A percentile compares a stretch with the other conserved stretches of the same genome.
These are phyloP conservation scores for Lepidotrigona ventralis DNA, from an alignment of 1,140 invertebrate species.

Conservation along the genomic window DNA sequence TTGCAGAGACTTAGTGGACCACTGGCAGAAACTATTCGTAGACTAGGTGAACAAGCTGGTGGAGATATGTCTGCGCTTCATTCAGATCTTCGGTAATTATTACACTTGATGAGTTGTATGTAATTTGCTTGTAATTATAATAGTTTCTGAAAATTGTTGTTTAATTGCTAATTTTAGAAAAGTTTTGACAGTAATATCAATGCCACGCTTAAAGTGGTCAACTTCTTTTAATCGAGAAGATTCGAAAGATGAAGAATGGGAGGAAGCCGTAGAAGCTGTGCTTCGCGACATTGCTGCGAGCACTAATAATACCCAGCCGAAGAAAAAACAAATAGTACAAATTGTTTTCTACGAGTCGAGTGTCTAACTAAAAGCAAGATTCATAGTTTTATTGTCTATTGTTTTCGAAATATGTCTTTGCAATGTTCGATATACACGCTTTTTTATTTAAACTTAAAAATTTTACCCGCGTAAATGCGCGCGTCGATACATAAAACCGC, in stretches of 20 bases:
- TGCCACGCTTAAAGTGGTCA: constrained; percentile 73
- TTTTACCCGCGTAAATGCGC: constrained; percentile 20
- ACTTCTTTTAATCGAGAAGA: constrained; percentile 59
- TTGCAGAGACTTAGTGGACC: constrained; percentile 89
- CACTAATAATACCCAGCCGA: constrained; percentile 76
- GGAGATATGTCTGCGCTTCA: constrained; percentile 86
- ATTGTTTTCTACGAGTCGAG: constrained; percentile 89
- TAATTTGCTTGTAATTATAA: background rate
- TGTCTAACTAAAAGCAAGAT: constrained; percentile 56
- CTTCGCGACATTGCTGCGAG: constrained; percentile 84
- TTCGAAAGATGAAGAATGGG: constrained; percentile 82
- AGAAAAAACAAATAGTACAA: constrained; percentile 86
- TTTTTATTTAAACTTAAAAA: background rate
- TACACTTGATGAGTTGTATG: background rate
- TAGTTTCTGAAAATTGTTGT: constrained; percentile 53
- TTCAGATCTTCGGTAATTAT: constrained; percentile 82
- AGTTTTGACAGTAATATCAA: constrained; percentile 70
- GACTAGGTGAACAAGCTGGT: constrained; percentile 87
- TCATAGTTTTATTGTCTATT: background rate
- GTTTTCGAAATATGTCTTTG: background rate
- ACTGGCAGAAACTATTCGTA: constrained; percentile 87
- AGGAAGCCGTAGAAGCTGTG: constrained; percentile 87
- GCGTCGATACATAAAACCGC: background rate
- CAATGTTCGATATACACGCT: background rate
- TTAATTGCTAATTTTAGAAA: constrained; percentile 58